Base-by-base conservation (phyloP, 2,797 vertebrate genomes). In the Myotis myotis region DNA sequence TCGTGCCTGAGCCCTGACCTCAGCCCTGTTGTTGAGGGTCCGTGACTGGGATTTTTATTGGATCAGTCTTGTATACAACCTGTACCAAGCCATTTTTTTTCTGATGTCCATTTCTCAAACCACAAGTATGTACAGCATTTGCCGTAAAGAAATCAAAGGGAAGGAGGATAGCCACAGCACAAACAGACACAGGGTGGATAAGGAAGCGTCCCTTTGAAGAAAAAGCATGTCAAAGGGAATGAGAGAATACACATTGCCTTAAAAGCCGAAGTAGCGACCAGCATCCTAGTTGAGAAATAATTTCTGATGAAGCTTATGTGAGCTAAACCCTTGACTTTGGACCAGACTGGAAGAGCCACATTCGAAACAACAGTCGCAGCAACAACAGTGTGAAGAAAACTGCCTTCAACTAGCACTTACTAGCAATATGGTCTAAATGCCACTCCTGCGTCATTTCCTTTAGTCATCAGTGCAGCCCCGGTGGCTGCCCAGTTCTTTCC, bases 91-190 rank as follows among this genome's bases (percentile, higher is more conserved):
- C 71, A 94, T 81, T 66, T 91, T 80, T 80, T 85, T 94, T 87
- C 74, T 87, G 71, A 90, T 90, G 66, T 96, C n/a, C 36, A 17
- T 30, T 92, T 90, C 92, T 92, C 89, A 93, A 79, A 86, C 96
- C 97, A 96, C 97, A 97, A 96, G 4, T 91, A 97, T 97, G 96
- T 49, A 51, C 91, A 95, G 78, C 60, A 93, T 95, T 92, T 22
- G 25, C 93, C 92, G 78, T 83, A 92, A 97, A 96, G 96, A 96
- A 90, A 96, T 85, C 94, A 93, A 96, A 97, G 95, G 47, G 20
- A 53, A 93, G 44, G 75, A 19, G 19, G 4, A 33, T 6, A 70
- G 74, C 51, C 68, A 49, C 11, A 60, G 12, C 60, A 80, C 74
- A 91, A 62, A 83, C 91, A 95, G 94, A 86, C 1, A 7, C 87